Percentiles rank a stretch among this genome's conserved stretches.
Evolutionary conservation across 2,797 vertebrate genomes (phyloP).

Genomic region (Coracias cyanogaster): DNA sequence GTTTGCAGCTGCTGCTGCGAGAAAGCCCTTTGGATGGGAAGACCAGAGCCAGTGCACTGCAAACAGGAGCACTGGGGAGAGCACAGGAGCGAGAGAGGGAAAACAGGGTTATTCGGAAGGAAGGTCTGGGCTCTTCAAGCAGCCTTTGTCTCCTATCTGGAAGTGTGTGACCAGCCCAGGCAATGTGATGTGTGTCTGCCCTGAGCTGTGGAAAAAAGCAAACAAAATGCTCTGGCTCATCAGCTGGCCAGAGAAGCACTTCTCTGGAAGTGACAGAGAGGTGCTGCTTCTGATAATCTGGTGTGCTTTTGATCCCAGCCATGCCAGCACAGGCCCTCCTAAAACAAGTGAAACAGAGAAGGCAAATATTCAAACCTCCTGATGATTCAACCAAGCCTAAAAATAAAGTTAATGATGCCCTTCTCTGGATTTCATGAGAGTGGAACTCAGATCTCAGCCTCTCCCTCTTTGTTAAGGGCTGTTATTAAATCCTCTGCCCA

Average conservation of each 20-base stretch:
- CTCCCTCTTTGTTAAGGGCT: constrained; percentile 18
- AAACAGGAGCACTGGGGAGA: accelerated
- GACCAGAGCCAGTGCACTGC: not conserved
- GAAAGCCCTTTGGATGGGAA: not conserved
- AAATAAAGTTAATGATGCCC: constrained; percentile 64
- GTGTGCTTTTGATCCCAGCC: not conserved
- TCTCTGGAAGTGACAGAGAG: not conserved
- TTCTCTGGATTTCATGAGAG: not conserved
- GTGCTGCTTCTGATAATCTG: not conserved
- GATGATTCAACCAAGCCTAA: constrained; percentile 40
- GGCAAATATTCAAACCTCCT: constrained; percentile 1
- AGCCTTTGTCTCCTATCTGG: not conserved
- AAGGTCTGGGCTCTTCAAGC: not conserved
- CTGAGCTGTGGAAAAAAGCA: not conserved
- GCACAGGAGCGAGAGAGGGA: too few relatives aligned
- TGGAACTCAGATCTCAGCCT: not conserved
- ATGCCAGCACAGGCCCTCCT: not conserved
- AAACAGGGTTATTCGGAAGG: not conserved
- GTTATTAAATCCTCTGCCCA: constrained; percentile 51
- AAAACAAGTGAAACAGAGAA: not conserved
- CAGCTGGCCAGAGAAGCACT: not conserved
- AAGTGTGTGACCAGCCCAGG: not conserved
- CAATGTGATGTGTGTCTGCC: not conserved
- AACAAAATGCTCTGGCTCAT: not conserved
- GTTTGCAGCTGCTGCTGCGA: not conserved